Evolutionary conservation across 2,113 vertebrate genomes (phyloP).

Genomic region (Cynocephalus volans): DNA sequence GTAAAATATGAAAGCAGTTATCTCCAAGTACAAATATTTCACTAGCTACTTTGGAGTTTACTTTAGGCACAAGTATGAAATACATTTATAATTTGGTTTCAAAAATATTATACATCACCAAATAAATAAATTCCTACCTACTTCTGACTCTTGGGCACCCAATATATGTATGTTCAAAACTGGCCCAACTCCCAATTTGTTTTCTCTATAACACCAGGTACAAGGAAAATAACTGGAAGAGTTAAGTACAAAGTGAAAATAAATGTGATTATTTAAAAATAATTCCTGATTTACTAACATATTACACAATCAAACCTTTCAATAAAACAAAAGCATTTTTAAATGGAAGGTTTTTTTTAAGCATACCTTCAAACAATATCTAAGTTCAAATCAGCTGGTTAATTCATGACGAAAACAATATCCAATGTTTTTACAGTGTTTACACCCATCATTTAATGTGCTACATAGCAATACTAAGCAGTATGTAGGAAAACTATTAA

Average conservation of each 20-base stretch:
- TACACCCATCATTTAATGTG: neutral
- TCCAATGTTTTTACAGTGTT: neutral
- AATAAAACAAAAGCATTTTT: conserved; percentile 39
- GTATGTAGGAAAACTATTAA: neutral
- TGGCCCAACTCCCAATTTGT: neutral
- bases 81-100: conserved; percentile 5
- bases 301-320: conserved; percentile 6
- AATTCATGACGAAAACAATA: neutral
- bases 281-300: neutral
- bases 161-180: conserved; percentile 37
- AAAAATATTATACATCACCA: conserved; percentile 17
- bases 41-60: conserved; percentile 28
- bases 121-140: neutral
- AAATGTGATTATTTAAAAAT: conserved; percentile 27
- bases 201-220: conserved; percentile 16
- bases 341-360: neutral
- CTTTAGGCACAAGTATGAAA: conserved; percentile 19
- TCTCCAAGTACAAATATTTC: conserved; percentile 50
- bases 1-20: neutral
- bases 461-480: neutral
- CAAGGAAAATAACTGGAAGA: conserved; percentile 25
- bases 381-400: neutral
- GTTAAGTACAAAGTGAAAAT: conserved; percentile 32
- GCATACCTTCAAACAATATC: neutral
- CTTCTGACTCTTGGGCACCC: conserved; percentile 1